Conservation (phyloP, 2,797 vertebrate genomes). For the Cirrhinus molitorella region DNA sequence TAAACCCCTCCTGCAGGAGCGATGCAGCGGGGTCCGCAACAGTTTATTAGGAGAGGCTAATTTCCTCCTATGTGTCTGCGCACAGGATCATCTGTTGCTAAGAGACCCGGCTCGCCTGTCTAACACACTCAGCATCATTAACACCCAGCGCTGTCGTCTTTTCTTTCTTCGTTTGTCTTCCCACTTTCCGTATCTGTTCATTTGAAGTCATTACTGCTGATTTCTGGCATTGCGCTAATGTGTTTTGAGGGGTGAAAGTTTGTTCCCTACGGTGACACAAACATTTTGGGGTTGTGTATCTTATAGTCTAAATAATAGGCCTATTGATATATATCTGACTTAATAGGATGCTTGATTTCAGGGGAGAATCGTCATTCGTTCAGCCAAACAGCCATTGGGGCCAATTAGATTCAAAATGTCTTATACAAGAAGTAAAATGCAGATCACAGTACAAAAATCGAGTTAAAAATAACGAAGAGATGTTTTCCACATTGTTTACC, state of each 20-base stretch:
- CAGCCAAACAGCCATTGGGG: neutral
- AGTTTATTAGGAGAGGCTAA: conserved; percentile 76
- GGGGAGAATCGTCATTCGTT: neutral
- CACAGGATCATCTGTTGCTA: conserved; percentile 78
- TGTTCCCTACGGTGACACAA: neutral
- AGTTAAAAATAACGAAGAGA: neutral
- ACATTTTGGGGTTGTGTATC: neutral
- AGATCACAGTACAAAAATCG: no score
- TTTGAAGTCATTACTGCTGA: conserved; percentile 41
- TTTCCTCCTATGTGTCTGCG: conserved; percentile 75
- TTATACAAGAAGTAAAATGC: neutral
- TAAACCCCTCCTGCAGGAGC: conserved; percentile 18
- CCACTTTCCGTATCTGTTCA: conserved; percentile 57
- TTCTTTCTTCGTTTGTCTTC: conserved; percentile 20
- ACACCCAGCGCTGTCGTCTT: conserved; percentile 51
- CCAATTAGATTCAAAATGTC: neutral
- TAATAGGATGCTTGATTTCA: neutral
- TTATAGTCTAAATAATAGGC: neutral
- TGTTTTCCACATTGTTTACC: neutral
- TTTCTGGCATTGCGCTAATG: neutral
- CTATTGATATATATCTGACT: conserved; percentile 2
- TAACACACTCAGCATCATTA: conserved; percentile 79
- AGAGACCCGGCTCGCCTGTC: conserved; percentile 78
- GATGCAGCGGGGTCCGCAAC: conserved; percentile 48
- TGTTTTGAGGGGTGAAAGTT: neutral